phyloP scores from a whole-genome alignment of 2,113 vertebrate species.

The Shinisaurus crocodilurus region DNA sequence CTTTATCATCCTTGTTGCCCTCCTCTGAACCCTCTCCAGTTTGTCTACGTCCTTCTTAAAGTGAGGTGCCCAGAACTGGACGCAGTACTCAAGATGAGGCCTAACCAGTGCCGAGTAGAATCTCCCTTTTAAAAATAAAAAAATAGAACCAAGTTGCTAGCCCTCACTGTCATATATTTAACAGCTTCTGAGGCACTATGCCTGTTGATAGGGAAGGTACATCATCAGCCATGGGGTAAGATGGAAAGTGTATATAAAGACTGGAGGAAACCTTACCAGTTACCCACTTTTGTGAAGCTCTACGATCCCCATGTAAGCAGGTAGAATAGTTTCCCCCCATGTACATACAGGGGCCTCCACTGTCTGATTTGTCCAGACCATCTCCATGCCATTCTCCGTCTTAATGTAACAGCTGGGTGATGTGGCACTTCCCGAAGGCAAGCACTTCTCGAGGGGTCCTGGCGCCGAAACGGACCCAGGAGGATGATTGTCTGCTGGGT shows the following conservation, averaged over 20 bases:
- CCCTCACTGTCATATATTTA: too few relatives aligned
- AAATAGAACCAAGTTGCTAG: neutral
- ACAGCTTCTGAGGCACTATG: neutral
- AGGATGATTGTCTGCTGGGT: neutral
- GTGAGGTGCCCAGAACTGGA: too few relatives aligned
- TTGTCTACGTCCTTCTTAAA: too few relatives aligned
- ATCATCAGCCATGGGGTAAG: neutral
- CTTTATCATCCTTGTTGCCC: too few relatives aligned
- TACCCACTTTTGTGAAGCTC: slow-evolving; percentile 43
- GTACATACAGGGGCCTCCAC: slow-evolving; percentile 9
- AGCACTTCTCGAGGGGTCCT: neutral
- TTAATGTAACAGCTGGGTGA: neutral
- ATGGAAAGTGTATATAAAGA: neutral
- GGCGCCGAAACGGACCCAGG: neutral
- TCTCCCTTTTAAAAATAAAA: neutral
- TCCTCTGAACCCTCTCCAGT: too few relatives aligned
- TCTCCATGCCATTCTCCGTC: neutral
- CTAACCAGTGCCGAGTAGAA: too few relatives aligned
- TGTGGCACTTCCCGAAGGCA: too few relatives aligned
- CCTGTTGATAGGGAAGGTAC: neutral
- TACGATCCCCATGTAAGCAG: slow-evolving; percentile 43
- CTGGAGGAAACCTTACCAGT: slow-evolving; percentile 2
- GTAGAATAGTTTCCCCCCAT: slow-evolving; percentile 35
- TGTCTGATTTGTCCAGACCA: slow-evolving; percentile 19
- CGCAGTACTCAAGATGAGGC: too few relatives aligned